Evolutionary conservation across 2,113 vertebrate species (phyloP).

Genomic region (Sapayoa aenigma): DNA sequence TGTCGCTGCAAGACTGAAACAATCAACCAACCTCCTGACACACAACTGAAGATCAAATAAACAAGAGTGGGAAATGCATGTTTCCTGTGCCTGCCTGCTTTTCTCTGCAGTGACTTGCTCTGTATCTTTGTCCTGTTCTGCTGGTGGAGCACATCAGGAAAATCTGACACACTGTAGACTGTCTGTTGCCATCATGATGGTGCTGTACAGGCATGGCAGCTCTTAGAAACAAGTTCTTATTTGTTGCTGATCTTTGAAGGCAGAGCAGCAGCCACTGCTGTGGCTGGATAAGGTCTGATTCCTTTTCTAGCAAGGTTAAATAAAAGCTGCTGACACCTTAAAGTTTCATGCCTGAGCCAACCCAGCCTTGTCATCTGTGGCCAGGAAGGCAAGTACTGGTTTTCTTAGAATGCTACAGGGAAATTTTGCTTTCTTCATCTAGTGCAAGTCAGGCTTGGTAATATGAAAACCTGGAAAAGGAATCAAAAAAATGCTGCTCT

Average conservation of each 20-base stretch:
- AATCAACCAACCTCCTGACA: no score
- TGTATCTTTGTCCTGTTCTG: not conserved
- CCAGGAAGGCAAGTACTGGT: not conserved
- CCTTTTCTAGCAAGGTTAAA: not conserved
- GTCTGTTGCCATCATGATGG: not conserved
- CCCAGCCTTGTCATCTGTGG: not conserved
- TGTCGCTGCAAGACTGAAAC: not conserved
- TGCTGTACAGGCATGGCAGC: not conserved
- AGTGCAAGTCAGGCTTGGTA: not conserved
- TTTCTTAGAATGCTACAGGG: slow-evolving; percentile 36
- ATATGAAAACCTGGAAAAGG: not conserved
- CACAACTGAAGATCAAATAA: not conserved
- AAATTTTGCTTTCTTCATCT: slow-evolving; percentile 24
- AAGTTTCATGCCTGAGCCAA: not conserved
- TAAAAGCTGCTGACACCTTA: not conserved
- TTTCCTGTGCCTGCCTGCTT: not conserved
- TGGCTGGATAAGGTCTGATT: not conserved
- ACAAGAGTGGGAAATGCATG: fast-evolving
- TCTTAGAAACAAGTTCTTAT: not conserved
- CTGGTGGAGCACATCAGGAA: not conserved
- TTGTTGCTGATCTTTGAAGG: not conserved
- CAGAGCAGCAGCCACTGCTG: not conserved
- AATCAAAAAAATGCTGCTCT: not conserved
- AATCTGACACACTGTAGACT: not conserved
- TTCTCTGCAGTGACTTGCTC: not conserved